A percentile compares a stretch with the other conserved stretches of the same genome.
phyloP scores from a whole-genome alignment of 2,113 vertebrate genomes.

The Holacanthus passer region DNA sequence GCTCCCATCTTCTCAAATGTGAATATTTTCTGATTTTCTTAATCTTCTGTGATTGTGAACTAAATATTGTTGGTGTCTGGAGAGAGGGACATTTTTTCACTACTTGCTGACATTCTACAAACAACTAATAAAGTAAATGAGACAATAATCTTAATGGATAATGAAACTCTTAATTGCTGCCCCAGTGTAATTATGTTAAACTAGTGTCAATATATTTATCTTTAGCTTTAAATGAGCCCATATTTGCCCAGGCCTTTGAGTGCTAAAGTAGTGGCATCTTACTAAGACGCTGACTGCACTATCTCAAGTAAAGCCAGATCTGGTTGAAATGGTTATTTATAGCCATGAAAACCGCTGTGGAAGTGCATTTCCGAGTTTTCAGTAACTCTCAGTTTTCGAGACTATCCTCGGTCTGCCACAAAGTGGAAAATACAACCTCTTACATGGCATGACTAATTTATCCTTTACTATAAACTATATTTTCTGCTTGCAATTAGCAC shows the following conservation, averaged over 20 bases:
- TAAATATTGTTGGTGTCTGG: not conserved
- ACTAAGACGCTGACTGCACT: not conserved
- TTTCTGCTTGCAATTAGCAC: conserved; percentile 50
- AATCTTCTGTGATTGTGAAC: not conserved
- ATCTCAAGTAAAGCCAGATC: conserved; percentile 7
- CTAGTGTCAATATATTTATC: not conserved
- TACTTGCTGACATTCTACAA: not conserved
- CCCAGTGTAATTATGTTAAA: not conserved
- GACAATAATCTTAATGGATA: not conserved
- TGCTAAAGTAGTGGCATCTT: not conserved
- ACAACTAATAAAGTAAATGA: not conserved
- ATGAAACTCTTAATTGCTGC: not conserved
- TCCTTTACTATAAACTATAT: conserved; percentile 35
- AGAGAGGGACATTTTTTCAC: not conserved
- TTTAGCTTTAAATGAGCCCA: not conserved
- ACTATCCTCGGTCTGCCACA: conserved; percentile 12
- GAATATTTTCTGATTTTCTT: not conserved
- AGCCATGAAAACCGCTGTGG: not conserved
- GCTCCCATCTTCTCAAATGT: no score
- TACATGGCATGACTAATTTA: conserved; percentile 40
- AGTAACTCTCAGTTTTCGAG: not conserved
- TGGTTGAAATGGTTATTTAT: conserved; percentile 15
- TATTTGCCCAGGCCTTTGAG: not conserved
- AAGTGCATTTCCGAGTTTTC: conserved; percentile 28
- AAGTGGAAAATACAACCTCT: conserved; percentile 45